Evolutionary conservation across 2,797 vertebrate genomes (phyloP), one percentile per base, ranked within the genome.

Genomic region (Vespertilio murinus): DNA sequence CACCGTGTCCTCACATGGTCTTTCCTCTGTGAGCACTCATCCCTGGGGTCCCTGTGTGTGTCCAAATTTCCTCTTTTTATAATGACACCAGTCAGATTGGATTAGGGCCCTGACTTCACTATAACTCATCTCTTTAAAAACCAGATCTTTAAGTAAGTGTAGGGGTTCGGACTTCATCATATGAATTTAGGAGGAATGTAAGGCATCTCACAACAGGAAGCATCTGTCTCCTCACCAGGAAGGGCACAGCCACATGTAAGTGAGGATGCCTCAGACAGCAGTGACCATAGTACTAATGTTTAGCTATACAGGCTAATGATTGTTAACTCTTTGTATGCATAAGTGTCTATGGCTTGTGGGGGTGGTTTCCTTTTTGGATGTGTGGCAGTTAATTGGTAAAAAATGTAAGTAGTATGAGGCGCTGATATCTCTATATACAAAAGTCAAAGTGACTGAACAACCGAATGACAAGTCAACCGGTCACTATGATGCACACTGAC

Each of bases 11-110:
- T 59, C 6, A 6, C 10, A 8, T 2, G 16, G 13, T 23, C 4
- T 87, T 78, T 33, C 14, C 25, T 78, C 54, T 25, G 5, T 23
- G 47, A 33, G 6, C 22, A 13, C 2, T 14, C 64, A 64, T 64
- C n/a, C 2, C 14, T 47, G 3, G 10, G n/a, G 11, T 91, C 5
- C 5, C 5, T 56, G 6, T 5, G 1, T 28, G 2, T 8, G 4
- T 14, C 4, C 11, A 61, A 45, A 79, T 54, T 61, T 35, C 35
- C 40, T 74, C 10, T 77, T 56, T 11, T 33, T 54, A 38, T 30
- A 47, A 83, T 5, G 30, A 59, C 11, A 64, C 35, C 3, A 5
- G 8, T 74, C 40, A 54, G 20, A 23, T 5, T 61, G 28, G 18
- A 49, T 85, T 52, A 33, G 13, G 42, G 30, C 1, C 14, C 22